These are phyloP conservation scores for Trididemnum nubilum DNA, from an alignment of 23 tunicate genomes.

Conservation along the genomic window DNA sequence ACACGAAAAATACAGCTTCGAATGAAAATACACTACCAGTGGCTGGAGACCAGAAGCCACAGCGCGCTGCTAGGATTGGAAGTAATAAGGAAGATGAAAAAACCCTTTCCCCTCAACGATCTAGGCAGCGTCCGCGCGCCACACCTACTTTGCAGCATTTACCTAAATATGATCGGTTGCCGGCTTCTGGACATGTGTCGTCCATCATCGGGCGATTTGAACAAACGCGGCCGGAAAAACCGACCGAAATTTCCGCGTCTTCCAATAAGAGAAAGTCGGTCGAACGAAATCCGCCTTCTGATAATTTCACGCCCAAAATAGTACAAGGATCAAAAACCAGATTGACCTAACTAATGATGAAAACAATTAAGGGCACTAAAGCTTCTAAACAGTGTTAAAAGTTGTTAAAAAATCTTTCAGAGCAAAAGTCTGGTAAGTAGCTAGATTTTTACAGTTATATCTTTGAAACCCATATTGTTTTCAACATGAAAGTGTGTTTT, in stretches of 20 bases:
- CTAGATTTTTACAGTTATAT: too few species aligned
- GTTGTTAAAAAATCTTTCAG: too few species aligned
- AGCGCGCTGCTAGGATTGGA: neutral
- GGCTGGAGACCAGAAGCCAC: neutral
- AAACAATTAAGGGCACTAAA: too few species aligned
- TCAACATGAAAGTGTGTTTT: too few species aligned
- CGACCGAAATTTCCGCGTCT: neutral
- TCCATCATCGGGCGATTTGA: constrained; percentile 76
- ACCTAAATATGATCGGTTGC: constrained; percentile 46
- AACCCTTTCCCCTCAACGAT: constrained; percentile 1
- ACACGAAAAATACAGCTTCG: neutral
- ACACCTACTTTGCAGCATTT: constrained; percentile 28
- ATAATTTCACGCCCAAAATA: too few species aligned
- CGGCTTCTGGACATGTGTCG: constrained; percentile 68
- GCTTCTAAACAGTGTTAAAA: too few species aligned
- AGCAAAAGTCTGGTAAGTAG: too few species aligned
- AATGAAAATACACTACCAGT: neutral
- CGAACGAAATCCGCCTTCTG: too few species aligned
- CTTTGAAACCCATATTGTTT: too few species aligned
- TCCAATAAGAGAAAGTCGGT: neutral
- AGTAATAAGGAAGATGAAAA: neutral
- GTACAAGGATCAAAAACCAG: too few species aligned
- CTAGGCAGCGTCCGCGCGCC: constrained; percentile 37
- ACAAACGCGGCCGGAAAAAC: constrained; percentile 18
- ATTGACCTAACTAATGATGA: too few species aligned